Conservation (phyloP, 2,888 invertebrate species). For the Caenorhabditis becei region DNA sequence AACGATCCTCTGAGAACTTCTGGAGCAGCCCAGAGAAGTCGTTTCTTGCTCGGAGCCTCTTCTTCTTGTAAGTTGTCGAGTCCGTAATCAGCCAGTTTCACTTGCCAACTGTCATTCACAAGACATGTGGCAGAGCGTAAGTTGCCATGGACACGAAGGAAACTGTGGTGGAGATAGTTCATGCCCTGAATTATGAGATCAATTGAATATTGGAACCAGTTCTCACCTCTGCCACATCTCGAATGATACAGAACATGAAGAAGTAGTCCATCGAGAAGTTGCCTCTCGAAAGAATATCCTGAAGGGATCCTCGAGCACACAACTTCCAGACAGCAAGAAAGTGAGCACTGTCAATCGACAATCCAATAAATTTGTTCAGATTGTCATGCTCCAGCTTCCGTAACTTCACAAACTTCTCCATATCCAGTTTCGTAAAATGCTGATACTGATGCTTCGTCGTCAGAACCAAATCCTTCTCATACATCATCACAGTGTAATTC, state of each 20-base stretch:
- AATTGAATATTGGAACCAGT: no score
- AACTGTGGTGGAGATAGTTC: slow-evolving; percentile 65
- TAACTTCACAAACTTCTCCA: slow-evolving; percentile 49
- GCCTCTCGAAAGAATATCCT: slow-evolving; percentile 67
- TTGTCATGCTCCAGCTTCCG: slow-evolving; percentile 44
- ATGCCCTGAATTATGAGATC: no score
- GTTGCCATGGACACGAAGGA: slow-evolving; percentile 69
- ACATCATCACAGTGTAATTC: slow-evolving; percentile 45
- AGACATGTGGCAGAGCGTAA: slow-evolving; percentile 70
- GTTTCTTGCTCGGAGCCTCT: slow-evolving; percentile 36
- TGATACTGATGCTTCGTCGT: slow-evolving; percentile 53
- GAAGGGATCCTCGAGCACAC: slow-evolving; percentile 70
- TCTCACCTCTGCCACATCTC: slow-evolving; percentile 64
- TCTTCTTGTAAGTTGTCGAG: slow-evolving; percentile 44
- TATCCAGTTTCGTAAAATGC: slow-evolving; percentile 27
- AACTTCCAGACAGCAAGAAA: slow-evolving; percentile 74
- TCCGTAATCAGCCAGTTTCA: slow-evolving; percentile 56
- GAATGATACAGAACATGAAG: slow-evolving; percentile 71
- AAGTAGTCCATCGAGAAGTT: slow-evolving; percentile 72
- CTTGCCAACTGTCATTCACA: slow-evolving; percentile 76
- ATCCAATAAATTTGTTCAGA: slow-evolving; percentile 76
- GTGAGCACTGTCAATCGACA: slow-evolving; percentile 73
- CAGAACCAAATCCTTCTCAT: slow-evolving; percentile 63
- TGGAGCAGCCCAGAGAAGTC: slow-evolving; percentile 75
- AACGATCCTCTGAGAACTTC: slow-evolving; percentile 70